phyloP scores from a whole-genome alignment of 2,888 invertebrate genomes.

The Clanis bilineata region DNA sequence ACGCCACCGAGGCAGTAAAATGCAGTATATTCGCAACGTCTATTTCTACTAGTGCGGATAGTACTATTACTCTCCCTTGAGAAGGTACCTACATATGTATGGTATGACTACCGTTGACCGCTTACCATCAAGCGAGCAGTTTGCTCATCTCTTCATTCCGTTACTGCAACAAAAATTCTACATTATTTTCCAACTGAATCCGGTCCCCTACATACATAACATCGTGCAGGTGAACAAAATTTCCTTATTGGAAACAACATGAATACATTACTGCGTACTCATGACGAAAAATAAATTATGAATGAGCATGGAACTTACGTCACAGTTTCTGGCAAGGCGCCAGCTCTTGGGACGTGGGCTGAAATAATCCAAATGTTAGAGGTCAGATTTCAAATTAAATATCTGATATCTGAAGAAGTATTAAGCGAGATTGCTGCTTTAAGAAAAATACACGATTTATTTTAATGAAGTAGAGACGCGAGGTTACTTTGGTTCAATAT shows the following conservation, averaged over 20 bases:
- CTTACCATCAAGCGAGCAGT: too few relatives aligned
- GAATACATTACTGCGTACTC: constrained; percentile 15
- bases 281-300: constrained; percentile 47
- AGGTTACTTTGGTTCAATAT: neutral
- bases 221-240: neutral
- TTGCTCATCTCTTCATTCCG: too few relatives aligned
- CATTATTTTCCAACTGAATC: neutral
- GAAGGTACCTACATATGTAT: too few relatives aligned
- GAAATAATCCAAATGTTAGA: constrained; percentile 56
- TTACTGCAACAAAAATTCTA: constrained; percentile 21
- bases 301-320: constrained; percentile 54
- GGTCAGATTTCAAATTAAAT: constrained; percentile 49
- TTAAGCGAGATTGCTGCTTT: constrained; percentile 34
- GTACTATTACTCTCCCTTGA: too few relatives aligned
- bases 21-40: too few relatives aligned
- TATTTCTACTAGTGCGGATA: too few relatives aligned
- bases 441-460: neutral
- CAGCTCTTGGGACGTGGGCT: constrained; percentile 49
- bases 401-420: constrained; percentile 30
- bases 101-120: too few relatives aligned
- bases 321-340: constrained; percentile 53
- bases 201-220: neutral
- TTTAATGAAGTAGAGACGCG: neutral
- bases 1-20: too few relatives aligned
- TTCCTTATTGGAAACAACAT: constrained; percentile 22